Conservation (phyloP, 2,888 invertebrate genomes). For the Phrixothrix hirtus region DNA sequence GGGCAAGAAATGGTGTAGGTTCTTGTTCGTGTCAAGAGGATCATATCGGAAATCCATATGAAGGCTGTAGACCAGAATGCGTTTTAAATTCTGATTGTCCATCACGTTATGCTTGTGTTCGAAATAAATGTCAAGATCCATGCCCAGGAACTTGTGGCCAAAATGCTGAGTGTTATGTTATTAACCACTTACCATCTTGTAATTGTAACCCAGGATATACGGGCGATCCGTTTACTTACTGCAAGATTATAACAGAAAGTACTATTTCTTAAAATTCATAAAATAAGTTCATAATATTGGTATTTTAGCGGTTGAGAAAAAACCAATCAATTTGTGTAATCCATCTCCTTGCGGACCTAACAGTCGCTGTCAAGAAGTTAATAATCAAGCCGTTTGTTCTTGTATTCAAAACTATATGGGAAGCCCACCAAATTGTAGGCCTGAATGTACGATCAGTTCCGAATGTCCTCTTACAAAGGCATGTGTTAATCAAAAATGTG, state of each 20-base stretch:
- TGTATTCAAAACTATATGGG: slow-evolving; percentile 65
- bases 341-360: slow-evolving; percentile 71
- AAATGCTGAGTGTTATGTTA: slow-evolving; percentile 59
- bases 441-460: slow-evolving; percentile 72
- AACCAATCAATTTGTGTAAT: slow-evolving; percentile 60
- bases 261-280: slow-evolving; percentile 6
- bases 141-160: slow-evolving; percentile 60
- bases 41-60: slow-evolving; percentile 75
- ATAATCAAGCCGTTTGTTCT: slow-evolving; percentile 63
- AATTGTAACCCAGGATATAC: slow-evolving; percentile 65
- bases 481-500: slow-evolving; percentile 70
- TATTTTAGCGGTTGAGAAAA: slow-evolving; percentile 50
- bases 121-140: slow-evolving; percentile 60
- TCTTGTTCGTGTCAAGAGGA: slow-evolving; percentile 71
- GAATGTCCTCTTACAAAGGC: slow-evolving; percentile 72
- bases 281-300: slow-evolving; percentile 3
- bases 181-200: slow-evolving; percentile 66
- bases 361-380: slow-evolving; percentile 62
- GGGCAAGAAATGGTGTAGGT: slow-evolving; percentile 69
- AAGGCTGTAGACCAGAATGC: slow-evolving; percentile 64
- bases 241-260: slow-evolving; percentile 40
- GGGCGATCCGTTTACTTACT: slow-evolving; percentile 67
- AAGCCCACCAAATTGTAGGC: slow-evolving; percentile 64
- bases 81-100: slow-evolving; percentile 52
- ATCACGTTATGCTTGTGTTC: slow-evolving; percentile 58